Evolutionary conservation across 2,797 vertebrate genomes (phyloP).

Genomic region (Silurus aristotelis): DNA sequence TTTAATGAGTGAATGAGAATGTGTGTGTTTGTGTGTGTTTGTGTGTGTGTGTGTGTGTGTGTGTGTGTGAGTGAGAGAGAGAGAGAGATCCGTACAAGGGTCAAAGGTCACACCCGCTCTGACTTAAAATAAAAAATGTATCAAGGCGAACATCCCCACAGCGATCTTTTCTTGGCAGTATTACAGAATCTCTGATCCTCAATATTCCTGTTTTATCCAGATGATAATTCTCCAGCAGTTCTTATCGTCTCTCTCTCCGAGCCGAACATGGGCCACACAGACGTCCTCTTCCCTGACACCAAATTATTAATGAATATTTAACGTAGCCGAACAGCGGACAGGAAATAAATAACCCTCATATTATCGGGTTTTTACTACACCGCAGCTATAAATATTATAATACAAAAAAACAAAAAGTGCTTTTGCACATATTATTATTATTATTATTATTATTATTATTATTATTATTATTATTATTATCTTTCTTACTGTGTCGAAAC

Average conservation of each 20-base stretch:
- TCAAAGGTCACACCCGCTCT: slow-evolving; percentile 22
- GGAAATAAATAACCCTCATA: slow-evolving; percentile 26
- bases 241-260: too few species aligned
- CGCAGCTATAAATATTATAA: background rate
- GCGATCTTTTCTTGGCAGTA: slow-evolving; percentile 25
- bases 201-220: slow-evolving; percentile 23
- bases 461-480: background rate
- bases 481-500: background rate
- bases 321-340: background rate
- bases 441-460: background rate
- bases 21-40: background rate
- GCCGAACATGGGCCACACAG: slow-evolving; percentile 17
- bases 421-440: background rate
- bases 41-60: background rate
- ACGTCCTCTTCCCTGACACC: slow-evolving; percentile 19
- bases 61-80: slow-evolving; percentile 10
- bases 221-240: slow-evolving; percentile 18
- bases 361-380: background rate
- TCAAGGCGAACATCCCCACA: slow-evolving; percentile 22
- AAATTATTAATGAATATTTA: slow-evolving; percentile 25
- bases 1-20: slow-evolving; percentile 4
- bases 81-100: slow-evolving; percentile 11
- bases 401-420: background rate
- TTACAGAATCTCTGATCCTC: slow-evolving; percentile 29
- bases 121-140: slow-evolving; percentile 37